phyloP scores from a whole-genome alignment of 2,113 vertebrate species.

The Hepsetus odoe region DNA sequence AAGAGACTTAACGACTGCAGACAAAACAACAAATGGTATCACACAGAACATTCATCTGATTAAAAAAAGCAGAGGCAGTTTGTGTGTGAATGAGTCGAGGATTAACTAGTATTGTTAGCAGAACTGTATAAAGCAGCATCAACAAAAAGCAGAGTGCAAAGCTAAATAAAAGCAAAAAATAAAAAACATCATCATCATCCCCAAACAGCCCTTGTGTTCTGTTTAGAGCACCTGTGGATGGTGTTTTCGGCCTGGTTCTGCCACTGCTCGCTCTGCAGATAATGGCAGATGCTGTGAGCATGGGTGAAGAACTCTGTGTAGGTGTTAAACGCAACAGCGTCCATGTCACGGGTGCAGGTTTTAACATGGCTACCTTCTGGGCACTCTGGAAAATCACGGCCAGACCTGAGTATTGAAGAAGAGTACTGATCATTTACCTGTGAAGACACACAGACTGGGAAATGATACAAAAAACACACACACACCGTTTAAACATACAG shows the following conservation, averaged over 20 bases:
- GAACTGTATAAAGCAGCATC: no score
- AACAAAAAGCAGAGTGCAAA: no score
- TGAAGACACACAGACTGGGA: neutral
- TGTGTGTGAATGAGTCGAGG: no score
- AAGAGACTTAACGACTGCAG: no score
- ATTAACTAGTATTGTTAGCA: no score
- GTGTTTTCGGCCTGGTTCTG: conserved; percentile 71
- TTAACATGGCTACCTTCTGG: conserved; percentile 70
- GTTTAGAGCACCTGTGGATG: conserved; percentile 68
- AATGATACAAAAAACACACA: neutral
- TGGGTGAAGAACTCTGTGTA: conserved; percentile 86
- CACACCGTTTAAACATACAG: neutral
- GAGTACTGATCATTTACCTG: neutral
- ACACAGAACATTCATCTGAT: no score
- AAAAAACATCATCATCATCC: neutral
- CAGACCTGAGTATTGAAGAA: conserved; percentile 73
- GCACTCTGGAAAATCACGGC: conserved; percentile 74
- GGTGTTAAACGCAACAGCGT: conserved; percentile 76
- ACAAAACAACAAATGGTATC: no score
- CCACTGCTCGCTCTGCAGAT: conserved; percentile 80
- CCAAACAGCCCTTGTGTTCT: neutral
- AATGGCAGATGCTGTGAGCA: conserved; percentile 81
- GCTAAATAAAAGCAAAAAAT: no score
- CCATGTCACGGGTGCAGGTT: conserved; percentile 77
- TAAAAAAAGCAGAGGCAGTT: no score